Conservation (phyloP, 2,888 invertebrate species). For the Melanotus villosus region DNA sequence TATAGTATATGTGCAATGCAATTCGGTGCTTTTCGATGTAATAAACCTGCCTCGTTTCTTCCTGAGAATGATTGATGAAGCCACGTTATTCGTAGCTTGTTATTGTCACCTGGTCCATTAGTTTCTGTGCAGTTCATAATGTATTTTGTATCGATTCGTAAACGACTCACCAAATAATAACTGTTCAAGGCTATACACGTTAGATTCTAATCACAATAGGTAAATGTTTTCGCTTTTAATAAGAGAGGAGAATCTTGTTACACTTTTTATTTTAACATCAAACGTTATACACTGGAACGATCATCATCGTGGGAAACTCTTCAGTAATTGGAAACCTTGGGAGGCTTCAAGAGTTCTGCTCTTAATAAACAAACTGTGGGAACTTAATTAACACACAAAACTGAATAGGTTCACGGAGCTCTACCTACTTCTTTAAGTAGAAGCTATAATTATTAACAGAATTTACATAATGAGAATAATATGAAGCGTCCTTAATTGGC, state of each 20-base stretch:
- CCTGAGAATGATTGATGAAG: slow-evolving; percentile 41
- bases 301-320: slow-evolving; percentile 1
- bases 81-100: slow-evolving; percentile 37
- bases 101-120: slow-evolving; percentile 45
- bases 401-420: slow-evolving; percentile 3
- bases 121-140: slow-evolving; percentile 30
- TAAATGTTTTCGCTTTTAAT: no score
- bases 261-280: no score
- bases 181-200: neutral
- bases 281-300: no score
- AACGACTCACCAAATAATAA: slow-evolving; percentile 17
- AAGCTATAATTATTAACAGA: neutral
- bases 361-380: neutral
- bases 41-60: slow-evolving; percentile 38
- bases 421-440: slow-evolving; percentile 11
- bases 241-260: no score
- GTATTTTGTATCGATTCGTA: slow-evolving; percentile 24
- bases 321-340: slow-evolving; percentile 4
- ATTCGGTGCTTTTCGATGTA: slow-evolving; percentile 1
- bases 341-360: neutral
- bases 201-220: neutral
- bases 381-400: slow-evolving; percentile 22
- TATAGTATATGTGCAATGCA: slow-evolving; percentile 1
- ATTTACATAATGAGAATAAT: slow-evolving; percentile 7
- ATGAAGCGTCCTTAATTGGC: neutral